Evolutionary conservation across 2,888 invertebrate genomes (phyloP), one percentile per base, ranked within the genome.

Genomic region (Spisula subtruncata): DNA sequence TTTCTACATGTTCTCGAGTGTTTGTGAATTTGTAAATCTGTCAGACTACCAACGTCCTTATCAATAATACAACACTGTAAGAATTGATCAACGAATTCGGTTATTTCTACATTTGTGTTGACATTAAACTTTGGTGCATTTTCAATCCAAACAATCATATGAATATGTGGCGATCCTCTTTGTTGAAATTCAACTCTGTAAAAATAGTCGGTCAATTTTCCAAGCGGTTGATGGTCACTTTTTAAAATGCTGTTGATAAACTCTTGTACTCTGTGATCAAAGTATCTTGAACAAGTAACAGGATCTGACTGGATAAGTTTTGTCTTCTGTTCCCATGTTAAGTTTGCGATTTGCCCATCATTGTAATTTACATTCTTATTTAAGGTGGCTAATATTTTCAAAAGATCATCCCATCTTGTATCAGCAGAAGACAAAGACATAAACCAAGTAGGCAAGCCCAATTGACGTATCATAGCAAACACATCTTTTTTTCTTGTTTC

Each of bases 241-340:
- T 25, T 89, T 54, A 71, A 81, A 12, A 56, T 18, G 16, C 60
- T 66, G 66, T 20, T 91, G 71, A 80, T 25, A 46, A 92, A 89
- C 18, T 60, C 20, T 35, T 92, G 90, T 16, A 92, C 75, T 75
- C 87, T 86, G 80, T 92, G 87, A 81, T 93, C 90, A 81, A 93
- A 93, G 48, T 92, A 90, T 46, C 91, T 29, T 16, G 92, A 90
- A 32, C 84, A 91, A 48, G 87, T n/a, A n/a, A n/a, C n/a, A n/a
- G n/a, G n/a, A n/a, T n/a, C n/a, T n/a, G n/a, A n/a, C n/a, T n/a
- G n/a, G n/a, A 92, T 91, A 54, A 90, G 93, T 81, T 93, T 91
- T 25, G 71, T 81, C 85, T 89, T 88, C 56, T 92, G 87, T 35
- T 83, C 79, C 88, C 85, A 93, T 16, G 88, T 48, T 84, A 93